Conservation (phyloP, 2,797 vertebrate species). For the Aythya fuligula region DNA sequence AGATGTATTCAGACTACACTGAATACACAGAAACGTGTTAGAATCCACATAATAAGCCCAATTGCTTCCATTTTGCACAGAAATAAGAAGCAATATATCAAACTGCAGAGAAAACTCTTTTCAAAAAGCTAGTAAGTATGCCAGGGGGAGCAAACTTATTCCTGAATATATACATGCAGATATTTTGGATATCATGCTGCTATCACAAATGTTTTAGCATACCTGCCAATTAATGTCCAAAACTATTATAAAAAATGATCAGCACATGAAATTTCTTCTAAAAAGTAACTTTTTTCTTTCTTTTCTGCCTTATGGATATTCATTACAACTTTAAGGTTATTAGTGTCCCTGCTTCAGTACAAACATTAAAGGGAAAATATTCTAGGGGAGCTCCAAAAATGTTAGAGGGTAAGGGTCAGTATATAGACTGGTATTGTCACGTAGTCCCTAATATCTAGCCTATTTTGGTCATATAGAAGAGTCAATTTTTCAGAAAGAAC, state of each 20-base stretch:
- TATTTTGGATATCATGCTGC: not conserved
- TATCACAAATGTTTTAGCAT: not conserved
- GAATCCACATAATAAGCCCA: not conserved
- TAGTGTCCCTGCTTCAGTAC: not conserved
- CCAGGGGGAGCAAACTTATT: no score
- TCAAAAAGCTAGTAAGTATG: not conserved
- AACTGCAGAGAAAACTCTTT: not conserved
- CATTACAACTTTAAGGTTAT: not conserved
- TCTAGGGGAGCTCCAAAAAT: no score
- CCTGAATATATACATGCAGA: not conserved
- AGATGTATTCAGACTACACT: not conserved
- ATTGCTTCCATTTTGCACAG: not conserved
- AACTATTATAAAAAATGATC: not conserved
- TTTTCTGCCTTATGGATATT: not conserved
- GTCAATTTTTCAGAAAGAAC: not conserved
- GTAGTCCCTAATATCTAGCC: not conserved
- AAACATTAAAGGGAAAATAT: not conserved
- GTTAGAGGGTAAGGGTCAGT: not conserved
- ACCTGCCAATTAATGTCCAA: not conserved
- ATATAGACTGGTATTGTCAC: not conserved
- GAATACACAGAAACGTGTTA: not conserved
- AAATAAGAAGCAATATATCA: not conserved
- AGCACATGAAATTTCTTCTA: not conserved
- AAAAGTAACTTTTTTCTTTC: not conserved
- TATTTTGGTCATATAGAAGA: not conserved